Base-by-base conservation (phyloP, 2,797 vertebrate genomes). In the Xenops minutus region DNA sequence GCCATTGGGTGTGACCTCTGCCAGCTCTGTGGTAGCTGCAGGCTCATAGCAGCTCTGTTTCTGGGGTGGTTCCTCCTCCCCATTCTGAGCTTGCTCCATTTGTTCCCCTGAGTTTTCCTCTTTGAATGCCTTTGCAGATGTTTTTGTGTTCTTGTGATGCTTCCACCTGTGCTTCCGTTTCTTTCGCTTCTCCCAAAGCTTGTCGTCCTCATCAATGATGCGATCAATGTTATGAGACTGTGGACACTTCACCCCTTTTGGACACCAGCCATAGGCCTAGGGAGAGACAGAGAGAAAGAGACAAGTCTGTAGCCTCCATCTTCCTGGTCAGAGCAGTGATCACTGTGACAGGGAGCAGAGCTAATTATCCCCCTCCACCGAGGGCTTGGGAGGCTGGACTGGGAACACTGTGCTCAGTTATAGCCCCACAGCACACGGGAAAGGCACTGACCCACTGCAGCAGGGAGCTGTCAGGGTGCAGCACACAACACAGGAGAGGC, bases 251-350 rank as follows among this genome's bases (percentile, higher is more conserved):
- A 98, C 73, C 29, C 99, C 99, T 62, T 98, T 98, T 5, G 98
- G 98, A 94, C 99, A 99, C 99, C 99, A 99, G 62, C 99, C 99
- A 26, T 99, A 99, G 5, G 99, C 99, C 99, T 99, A 29, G 41
- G 16, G 74, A 27, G n/a, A 52, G 71, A 51, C n/a, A 56, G 9
- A 61, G 54, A 23, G 51, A 54, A 11, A 52, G 14, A 76, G 32
- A 61, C 43, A 67, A 52, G 5, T 36, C 44, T 72, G 88, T 59
- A 76, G 54, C 37, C 43, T 48, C 12, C 22, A 72, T 55, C 34
- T 14, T 61, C 20, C 37, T 43, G 24, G 7, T 43, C 55, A 83
- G 32, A 83, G 34, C 36, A 83, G n/a, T 20, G 32, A 8, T 59
- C 68, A 34, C 52, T 3, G 0, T 21, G 41, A 67, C 1, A 0